Evolutionary conservation across 2,888 invertebrate genomes (phyloP).

Genomic region (Eupithecia pulchellata): DNA sequence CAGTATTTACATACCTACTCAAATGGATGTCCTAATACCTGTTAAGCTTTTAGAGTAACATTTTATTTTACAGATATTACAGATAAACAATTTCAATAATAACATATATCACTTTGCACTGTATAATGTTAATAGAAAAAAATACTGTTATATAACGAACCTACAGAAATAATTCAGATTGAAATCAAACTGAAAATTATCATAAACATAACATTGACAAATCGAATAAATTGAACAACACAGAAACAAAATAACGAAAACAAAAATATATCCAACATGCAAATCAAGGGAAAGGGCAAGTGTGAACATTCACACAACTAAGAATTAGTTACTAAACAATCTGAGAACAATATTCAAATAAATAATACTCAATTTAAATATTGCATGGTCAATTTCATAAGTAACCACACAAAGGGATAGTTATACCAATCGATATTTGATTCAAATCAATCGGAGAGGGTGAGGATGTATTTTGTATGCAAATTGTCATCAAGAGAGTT

Average conservation of each 20-base stretch:
- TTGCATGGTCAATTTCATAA: slow-evolving; percentile 78
- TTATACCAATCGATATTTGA: slow-evolving; percentile 66
- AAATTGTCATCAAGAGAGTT: slow-evolving; percentile 19
- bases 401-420: slow-evolving; percentile 62
- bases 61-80: too few species aligned
- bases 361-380: slow-evolving; percentile 63
- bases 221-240: not conserved
- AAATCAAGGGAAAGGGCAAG: slow-evolving; percentile 11
- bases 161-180: not conserved
- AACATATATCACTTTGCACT: too few species aligned
- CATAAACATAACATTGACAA: not conserved
- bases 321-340: not conserved
- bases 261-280: slow-evolving; percentile 1
- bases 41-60: too few species aligned
- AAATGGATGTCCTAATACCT: too few species aligned
- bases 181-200: not conserved
- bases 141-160: too few species aligned
- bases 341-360: slow-evolving; percentile 36
- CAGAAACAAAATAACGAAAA: not conserved
- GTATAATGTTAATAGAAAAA: too few species aligned
- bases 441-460: slow-evolving; percentile 61
- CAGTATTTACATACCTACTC: too few species aligned
- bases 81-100: too few species aligned
- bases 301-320: slow-evolving; percentile 6
- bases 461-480: slow-evolving; percentile 23